Percentiles rank a stretch among this genome's conserved stretches.
These are phyloP conservation scores for Melinopterus prodromus DNA, from an alignment of 2,888 invertebrate species.

Conservation along the genomic window DNA sequence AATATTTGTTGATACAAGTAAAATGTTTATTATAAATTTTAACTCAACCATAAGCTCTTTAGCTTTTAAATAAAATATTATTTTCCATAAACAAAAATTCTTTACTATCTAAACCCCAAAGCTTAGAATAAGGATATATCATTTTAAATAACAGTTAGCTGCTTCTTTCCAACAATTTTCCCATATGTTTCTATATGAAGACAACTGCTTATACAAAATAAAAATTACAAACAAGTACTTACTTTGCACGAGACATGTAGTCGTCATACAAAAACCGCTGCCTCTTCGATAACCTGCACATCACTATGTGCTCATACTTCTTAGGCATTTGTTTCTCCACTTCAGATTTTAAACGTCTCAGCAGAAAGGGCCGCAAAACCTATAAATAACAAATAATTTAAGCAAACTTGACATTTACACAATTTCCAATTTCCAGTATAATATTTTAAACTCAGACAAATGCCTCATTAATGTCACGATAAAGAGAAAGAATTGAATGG, in stretches of 20 bases:
- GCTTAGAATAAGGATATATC: too few relatives aligned
- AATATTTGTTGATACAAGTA: too few relatives aligned
- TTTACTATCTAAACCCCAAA: too few relatives aligned
- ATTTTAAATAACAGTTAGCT: neutral
- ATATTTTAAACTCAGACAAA: constrained; percentile 18
- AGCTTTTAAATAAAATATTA: too few relatives aligned
- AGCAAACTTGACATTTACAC: neutral
- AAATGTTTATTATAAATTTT: too few relatives aligned
- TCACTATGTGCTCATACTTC: constrained; percentile 94
- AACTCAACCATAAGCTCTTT: too few relatives aligned
- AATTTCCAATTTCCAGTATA: neutral
- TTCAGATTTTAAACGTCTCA: constrained; percentile 91
- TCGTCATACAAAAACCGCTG: constrained; percentile 98
- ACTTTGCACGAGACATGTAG: constrained; percentile 97
- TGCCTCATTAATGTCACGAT: constrained; percentile 9
- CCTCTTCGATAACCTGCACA: constrained; percentile 93
- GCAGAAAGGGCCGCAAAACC: constrained; percentile 92
- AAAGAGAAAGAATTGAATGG: neutral
- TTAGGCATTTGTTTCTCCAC: constrained; percentile 98
- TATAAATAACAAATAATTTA: constrained; percentile 54
- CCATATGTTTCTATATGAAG: neutral
- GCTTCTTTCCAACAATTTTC: neutral
- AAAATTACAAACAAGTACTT: constrained; percentile 56
- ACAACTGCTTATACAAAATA: neutral
- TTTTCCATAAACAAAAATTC: too few relatives aligned